phyloP scores from a whole-genome alignment of 1,140 invertebrate species.

The Diplogasteroides magnus region DNA sequence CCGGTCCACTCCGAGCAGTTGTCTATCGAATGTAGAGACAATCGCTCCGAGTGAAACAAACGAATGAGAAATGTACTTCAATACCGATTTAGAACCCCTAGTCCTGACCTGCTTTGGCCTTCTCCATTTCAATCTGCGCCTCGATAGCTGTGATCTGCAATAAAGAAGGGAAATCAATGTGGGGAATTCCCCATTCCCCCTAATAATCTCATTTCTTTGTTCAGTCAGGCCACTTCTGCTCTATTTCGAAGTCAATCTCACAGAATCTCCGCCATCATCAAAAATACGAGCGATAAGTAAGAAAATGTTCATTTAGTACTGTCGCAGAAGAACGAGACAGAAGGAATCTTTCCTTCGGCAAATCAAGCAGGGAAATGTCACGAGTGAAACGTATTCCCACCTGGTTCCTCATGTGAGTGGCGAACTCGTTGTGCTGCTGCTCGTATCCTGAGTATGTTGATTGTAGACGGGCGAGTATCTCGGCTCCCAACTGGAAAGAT shows the following conservation, averaged over 20 bases:
- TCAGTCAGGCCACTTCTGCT: neutral
- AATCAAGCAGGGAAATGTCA: conserved; percentile 2
- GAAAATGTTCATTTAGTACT: neutral
- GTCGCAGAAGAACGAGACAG: neutral
- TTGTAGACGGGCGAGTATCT: conserved; percentile 7
- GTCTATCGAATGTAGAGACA: too few relatives aligned
- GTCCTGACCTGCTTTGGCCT: neutral
- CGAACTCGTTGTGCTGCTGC: conserved; percentile 24
- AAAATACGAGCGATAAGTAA: neutral
- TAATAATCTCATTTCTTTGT: too few relatives aligned
- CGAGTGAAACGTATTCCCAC: conserved; percentile 8
- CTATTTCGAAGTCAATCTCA: neutral
- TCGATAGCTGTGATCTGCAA: neutral
- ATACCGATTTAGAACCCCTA: too few relatives aligned
- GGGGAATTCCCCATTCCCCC: too few relatives aligned
- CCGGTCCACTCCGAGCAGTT: too few relatives aligned
- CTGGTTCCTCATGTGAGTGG: conserved; percentile 12
- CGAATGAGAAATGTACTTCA: too few relatives aligned
- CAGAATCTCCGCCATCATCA: conserved; percentile 11
- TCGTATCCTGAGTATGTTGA: conserved; percentile 23
- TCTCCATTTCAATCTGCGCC: neutral
- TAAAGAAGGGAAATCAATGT: too few relatives aligned
- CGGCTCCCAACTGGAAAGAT: conserved; percentile 1
- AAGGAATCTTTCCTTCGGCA: neutral
- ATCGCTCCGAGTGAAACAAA: too few relatives aligned